phyloP scores from a whole-genome alignment of 2,113 vertebrate species.

The Corythornis madagascariensis region DNA sequence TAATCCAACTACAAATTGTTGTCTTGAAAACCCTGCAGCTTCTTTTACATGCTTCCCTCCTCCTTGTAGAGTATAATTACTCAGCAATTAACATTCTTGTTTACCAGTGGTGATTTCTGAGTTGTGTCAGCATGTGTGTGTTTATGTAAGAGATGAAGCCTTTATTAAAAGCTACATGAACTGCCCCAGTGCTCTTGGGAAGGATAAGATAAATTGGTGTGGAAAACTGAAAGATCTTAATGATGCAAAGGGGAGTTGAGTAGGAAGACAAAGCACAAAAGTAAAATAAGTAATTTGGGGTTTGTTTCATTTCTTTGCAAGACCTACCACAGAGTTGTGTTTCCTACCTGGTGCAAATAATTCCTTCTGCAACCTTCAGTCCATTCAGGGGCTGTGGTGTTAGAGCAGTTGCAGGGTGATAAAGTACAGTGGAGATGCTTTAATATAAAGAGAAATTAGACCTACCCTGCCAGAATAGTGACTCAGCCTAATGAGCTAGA shows the following conservation, averaged over 20 bases:
- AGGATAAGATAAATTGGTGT: constrained; percentile 34
- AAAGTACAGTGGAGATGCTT: constrained; percentile 28
- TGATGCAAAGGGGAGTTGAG: neutral
- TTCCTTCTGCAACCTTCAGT: neutral
- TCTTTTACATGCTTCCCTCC: neutral
- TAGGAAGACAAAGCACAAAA: constrained; percentile 25
- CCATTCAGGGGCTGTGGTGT: neutral
- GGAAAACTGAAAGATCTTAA: constrained; percentile 38
- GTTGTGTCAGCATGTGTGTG: neutral
- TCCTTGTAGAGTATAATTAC: neutral
- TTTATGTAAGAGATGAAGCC: constrained; percentile 17
- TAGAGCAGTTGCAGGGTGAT: constrained; percentile 15
- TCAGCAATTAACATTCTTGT: constrained; percentile 29
- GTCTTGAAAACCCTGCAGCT: constrained; percentile 40
- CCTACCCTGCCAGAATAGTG: constrained; percentile 35
- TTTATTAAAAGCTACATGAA: neutral
- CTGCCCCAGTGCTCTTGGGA: constrained; percentile 32
- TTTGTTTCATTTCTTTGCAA: constrained; percentile 1
- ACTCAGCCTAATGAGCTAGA: constrained; percentile 49
- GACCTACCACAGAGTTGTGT: constrained; percentile 32
- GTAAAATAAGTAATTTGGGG: neutral
- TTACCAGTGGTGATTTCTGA: constrained; percentile 7
- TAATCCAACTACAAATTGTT: constrained; percentile 68
- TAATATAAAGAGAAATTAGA: constrained; percentile 29
- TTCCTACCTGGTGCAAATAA: constrained; percentile 32